These are phyloP conservation scores for Aphelocoma californica DNA, from an alignment of 2,797 vertebrate genomes.

Conservation along the genomic window DNA sequence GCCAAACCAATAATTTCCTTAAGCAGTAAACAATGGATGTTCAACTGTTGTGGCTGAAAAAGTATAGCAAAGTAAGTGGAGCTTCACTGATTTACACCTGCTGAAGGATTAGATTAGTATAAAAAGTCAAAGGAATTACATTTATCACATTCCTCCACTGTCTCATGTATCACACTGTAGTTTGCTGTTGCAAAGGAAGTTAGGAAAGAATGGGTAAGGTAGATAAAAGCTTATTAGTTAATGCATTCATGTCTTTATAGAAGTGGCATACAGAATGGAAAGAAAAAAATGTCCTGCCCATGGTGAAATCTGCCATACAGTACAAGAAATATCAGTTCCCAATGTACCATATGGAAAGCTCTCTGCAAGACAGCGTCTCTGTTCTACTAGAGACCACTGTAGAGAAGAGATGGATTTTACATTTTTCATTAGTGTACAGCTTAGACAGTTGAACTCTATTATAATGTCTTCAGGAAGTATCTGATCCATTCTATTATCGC, in stretches of 20 bases:
- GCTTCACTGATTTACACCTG: neutral
- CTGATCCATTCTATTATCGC: slow-evolving; percentile 77
- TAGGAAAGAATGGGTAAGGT: neutral
- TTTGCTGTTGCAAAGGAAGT: neutral
- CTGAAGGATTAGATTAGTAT: neutral
- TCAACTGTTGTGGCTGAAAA: neutral
- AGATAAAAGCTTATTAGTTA: slow-evolving; percentile 16
- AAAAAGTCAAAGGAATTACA: neutral
- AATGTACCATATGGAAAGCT: slow-evolving; percentile 44
- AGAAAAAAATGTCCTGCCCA: neutral
- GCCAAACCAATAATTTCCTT: neutral
- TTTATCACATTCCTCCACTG: neutral
- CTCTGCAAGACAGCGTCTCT: slow-evolving; percentile 57
- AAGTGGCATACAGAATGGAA: neutral
- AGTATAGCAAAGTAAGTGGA: neutral
- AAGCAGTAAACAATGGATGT: neutral
- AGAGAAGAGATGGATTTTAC: slow-evolving; percentile 69
- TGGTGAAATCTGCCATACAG: slow-evolving; percentile 9
- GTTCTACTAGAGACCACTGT: slow-evolving; percentile 48
- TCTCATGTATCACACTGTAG: neutral
- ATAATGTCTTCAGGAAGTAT: slow-evolving; percentile 77
- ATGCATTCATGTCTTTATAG: neutral
- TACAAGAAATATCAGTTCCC: slow-evolving; percentile 63
- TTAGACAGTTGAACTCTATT: slow-evolving; percentile 79
- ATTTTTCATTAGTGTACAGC: slow-evolving; percentile 78